Evolutionary conservation across 2,113 vertebrate species (phyloP).

Genomic region (Asarcornis scutulata): DNA sequence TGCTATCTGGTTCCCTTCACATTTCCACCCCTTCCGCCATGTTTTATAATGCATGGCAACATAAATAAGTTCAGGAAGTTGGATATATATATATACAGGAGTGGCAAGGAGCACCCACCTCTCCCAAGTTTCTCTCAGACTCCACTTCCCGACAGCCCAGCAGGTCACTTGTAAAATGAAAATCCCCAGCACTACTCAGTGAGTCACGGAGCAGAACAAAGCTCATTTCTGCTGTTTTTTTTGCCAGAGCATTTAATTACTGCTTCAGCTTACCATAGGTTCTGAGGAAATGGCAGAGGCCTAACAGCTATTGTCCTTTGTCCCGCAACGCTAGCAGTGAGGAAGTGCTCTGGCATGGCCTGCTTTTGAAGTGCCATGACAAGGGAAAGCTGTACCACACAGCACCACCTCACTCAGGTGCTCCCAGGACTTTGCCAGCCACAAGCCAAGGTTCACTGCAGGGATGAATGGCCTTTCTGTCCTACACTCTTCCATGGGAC

Average conservation of each 20-base stretch:
- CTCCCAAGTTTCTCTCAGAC: background rate
- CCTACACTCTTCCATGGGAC: background rate
- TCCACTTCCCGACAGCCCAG: background rate
- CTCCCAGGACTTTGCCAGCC: background rate
- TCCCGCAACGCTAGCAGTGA: background rate
- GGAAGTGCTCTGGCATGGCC: background rate
- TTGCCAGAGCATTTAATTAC: slow-evolving; percentile 21
- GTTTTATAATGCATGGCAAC: background rate
- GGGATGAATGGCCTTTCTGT: background rate
- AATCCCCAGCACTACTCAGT: background rate
- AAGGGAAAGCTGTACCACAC: background rate
- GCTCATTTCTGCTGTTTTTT: background rate
- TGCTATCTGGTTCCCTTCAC: background rate
- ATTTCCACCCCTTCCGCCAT: background rate
- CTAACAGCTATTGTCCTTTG: slow-evolving; percentile 29
- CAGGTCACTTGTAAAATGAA: background rate
- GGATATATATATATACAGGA: background rate
- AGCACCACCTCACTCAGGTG: background rate
- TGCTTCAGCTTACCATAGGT: background rate
- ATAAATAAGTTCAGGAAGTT: background rate
- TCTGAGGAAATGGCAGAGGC: slow-evolving; percentile 23
- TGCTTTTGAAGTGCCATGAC: background rate
- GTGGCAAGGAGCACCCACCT: background rate
- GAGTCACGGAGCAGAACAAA: background rate
- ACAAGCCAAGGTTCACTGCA: background rate